Percentiles rank a stretch among this genome's conserved stretches.
phyloP scores from a whole-genome alignment of 92 coral and sea anemone species.

The Meandrina meandrites region DNA sequence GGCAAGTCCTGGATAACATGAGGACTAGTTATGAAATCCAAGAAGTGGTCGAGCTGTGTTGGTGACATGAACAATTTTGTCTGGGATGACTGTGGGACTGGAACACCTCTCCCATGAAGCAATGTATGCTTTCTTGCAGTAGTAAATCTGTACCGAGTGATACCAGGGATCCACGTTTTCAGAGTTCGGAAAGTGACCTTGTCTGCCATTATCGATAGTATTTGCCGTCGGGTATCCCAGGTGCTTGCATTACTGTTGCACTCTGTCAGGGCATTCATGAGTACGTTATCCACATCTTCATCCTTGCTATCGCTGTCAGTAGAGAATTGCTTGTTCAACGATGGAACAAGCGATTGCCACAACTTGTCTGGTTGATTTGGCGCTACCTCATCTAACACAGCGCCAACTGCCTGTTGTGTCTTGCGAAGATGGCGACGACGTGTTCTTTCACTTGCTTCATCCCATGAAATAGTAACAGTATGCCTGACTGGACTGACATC shows the following conservation, averaged over 20 bases:
- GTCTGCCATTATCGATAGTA: conserved; percentile 33
- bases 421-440: conserved; percentile 39
- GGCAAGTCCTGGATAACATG: conserved; percentile 60
- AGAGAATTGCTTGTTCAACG: not conserved
- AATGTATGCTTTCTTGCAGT: conserved; percentile 43
- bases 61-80: conserved; percentile 50
- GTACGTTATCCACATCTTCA: conserved; percentile 28
- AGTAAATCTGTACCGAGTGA: conserved; percentile 40
- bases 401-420: conserved; percentile 25
- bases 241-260: conserved; percentile 37
- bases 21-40: conserved; percentile 60
- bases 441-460: conserved; percentile 38
- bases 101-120: conserved; percentile 50
- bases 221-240: conserved; percentile 50
- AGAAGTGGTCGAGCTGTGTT: conserved; percentile 64
- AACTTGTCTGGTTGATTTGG: conserved; percentile 18
- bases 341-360: conserved; percentile 23
- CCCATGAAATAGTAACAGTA: conserved; percentile 31
- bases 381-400: conserved; percentile 18
- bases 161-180: conserved; percentile 43
- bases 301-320: conserved; percentile 4
- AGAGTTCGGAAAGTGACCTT: conserved; percentile 44
- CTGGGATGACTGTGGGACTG: conserved; percentile 25
- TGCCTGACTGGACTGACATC: conserved; percentile 41
- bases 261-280: conserved; percentile 38